Evolutionary conservation across 1,140 invertebrate genomes (phyloP), one percentile per base, ranked within the genome.

Genomic region (Drosophila insularis): DNA sequence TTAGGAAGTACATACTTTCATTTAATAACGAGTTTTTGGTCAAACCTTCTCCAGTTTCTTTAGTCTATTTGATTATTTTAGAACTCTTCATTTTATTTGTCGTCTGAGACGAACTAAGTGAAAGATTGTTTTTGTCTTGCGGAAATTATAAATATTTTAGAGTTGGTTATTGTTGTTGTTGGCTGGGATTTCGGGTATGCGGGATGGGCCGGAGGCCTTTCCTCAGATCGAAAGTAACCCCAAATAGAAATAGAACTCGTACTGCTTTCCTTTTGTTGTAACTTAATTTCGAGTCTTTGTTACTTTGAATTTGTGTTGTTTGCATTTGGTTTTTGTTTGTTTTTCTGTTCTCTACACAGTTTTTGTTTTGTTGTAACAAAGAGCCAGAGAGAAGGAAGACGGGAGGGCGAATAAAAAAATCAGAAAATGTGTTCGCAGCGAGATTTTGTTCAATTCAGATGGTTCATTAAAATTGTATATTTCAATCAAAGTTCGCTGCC

Each of bases 381-480:
- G 40, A 43, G 40, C 0, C 2, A 1, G 8, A 35, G 5, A 27
- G 32, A 37, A 10, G 7, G 0, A 17, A 2, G 17, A 19, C 14
- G 3, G 32, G 59, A 27, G 17, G 21, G 37, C 61, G n/a, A 4
- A 37, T 60, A 35, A 31, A 55, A 54, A 74, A 79, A 61, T n/a
- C 40, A 54, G 23, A 54, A 69, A 62, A 63, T 85, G 68, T 68
- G 76, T 68, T 80, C 66, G 64, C 71, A 68, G 66, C 63, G 71
- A 56, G 56, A 74, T 61, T 67, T 67, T 71, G 74, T 58, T 71
- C 55, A 58, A 35, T 58, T 58, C 31, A 61, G 80, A 70, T 74
- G 82, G 71, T 72, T 86, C 84, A 86, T 86, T 86, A 86, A 86
- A 86, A 87, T 82, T 87, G 70, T 87, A 87, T 87, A 82, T 89